phyloP scores from a whole-genome alignment of 1,140 invertebrate species.

The Drosophila nigrodunni region DNA sequence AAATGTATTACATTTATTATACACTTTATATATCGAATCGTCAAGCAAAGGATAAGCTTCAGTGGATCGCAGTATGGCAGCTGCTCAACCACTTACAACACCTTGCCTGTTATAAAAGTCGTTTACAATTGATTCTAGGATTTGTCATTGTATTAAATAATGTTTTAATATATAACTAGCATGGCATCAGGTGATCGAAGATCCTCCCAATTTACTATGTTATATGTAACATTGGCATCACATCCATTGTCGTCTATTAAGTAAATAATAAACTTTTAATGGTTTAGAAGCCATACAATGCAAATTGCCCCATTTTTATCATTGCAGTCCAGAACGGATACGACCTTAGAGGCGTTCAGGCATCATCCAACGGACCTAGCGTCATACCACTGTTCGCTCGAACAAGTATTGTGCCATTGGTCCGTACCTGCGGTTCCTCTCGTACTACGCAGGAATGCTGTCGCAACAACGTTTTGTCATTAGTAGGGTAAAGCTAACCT shows the following conservation, averaged over 20 bases:
- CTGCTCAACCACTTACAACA: slow-evolving; percentile 56
- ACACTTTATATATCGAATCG: too few relatives aligned
- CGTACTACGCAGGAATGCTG: too few relatives aligned
- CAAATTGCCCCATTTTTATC: slow-evolving; percentile 40
- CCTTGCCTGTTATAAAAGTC: slow-evolving; percentile 54
- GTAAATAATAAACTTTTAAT: slow-evolving; percentile 36
- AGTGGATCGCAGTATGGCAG: slow-evolving; percentile 58
- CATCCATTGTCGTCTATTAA: slow-evolving; percentile 34
- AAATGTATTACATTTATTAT: too few relatives aligned
- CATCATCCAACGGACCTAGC: too few relatives aligned
- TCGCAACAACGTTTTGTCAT: too few relatives aligned
- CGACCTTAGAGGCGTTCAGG: too few relatives aligned
- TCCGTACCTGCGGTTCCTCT: too few relatives aligned
- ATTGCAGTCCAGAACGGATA: slow-evolving; percentile 51
- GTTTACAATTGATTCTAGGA: slow-evolving; percentile 22
- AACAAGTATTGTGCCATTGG: too few relatives aligned
- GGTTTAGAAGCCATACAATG: slow-evolving; percentile 44
- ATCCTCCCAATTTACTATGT: slow-evolving; percentile 30
- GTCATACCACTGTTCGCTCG: too few relatives aligned
- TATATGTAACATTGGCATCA: slow-evolving; percentile 22
- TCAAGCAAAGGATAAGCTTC: slow-evolving; percentile 40
- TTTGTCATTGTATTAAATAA: too few relatives aligned
- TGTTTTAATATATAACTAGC: too few relatives aligned
- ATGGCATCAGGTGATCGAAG: neutral
- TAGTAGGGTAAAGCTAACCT: too few relatives aligned